Evolutionary conservation across 2,113 vertebrate species (phyloP), one percentile per base, ranked within the genome.

Genomic region (Emydocephalus ijimae): DNA sequence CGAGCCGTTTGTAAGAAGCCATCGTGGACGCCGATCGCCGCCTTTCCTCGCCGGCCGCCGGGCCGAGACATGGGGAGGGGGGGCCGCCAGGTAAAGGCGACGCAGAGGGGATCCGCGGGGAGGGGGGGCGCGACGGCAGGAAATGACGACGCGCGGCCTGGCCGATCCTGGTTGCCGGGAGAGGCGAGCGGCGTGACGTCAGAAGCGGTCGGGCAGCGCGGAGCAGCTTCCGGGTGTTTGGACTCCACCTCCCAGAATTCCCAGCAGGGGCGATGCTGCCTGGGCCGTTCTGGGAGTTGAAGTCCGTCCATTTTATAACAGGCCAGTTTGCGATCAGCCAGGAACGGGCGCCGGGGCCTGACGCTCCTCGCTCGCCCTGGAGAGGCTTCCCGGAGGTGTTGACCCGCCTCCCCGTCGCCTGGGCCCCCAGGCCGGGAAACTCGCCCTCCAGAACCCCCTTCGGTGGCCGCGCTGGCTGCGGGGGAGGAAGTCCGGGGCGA

Each of bases 1-100:
- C 39, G 7, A 43, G n/a, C 39, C 43, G 23, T 95, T 94, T 96
- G 96, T 96, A 96, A 96, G 95, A 88, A 87, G 93, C 93, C 94
- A 69, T 69, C 89, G 90, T 45, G 92, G 88, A 91, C 94, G 94
- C 74, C 39, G 8, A 85, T 87, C 81, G 89, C 59, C 74, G 69
- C 81, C 89, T 56, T 11, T n/a, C 59, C n/a, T 59, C 52, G 61
- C 61, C 48, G 43, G 48, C 52, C 21, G 43, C 87, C 74, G 61
- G 39, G 39, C 52, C 64, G 20, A 85, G 54, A 55, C 7, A n/a
- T 20, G 52, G 88, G 81, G 39, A 34, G 48, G 8, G 39, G 24
- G 20, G 91, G 45, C 64, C 64, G 61, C 43, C 90, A 93, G 92
- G 92, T 93, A 88, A 88, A 61, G 87, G 59, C 55, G 74, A 39